Evolutionary conservation across 2,113 vertebrate species (phyloP).

Genomic region (Vimba vimba): DNA sequence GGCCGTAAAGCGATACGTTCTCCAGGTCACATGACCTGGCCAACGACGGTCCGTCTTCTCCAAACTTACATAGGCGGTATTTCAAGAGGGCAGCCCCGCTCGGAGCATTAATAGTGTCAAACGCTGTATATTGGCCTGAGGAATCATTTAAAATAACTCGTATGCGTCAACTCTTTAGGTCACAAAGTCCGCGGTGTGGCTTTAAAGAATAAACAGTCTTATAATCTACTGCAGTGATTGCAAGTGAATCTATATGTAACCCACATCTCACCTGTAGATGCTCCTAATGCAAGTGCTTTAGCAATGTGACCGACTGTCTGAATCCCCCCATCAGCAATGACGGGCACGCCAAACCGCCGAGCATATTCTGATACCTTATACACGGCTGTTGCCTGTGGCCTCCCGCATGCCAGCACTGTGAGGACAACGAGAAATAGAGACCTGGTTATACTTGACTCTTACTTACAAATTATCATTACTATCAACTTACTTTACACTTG

Average conservation of each 20-base stretch:
- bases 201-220: not conserved
- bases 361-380: constrained; percentile 98
- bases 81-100: no score
- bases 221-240: not conserved
- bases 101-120: no score
- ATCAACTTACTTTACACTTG: not conserved
- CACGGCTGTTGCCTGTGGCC: constrained; percentile 95
- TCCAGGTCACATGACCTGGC: no score
- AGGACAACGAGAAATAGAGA: not conserved
- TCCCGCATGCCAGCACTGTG: constrained; percentile 92
- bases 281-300: constrained; percentile 93
- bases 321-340: constrained; percentile 95
- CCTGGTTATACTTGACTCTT: not conserved
- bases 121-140: no score
- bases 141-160: no score
- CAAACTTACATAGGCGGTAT: no score
- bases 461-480: not conserved
- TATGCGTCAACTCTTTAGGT: no score
- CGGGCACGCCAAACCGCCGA: constrained; percentile 89
- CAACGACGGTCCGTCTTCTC: no score
- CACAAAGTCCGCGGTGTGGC: no score
- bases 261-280: constrained; percentile 88
- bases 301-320: constrained; percentile 93
- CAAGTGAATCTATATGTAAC: not conserved
- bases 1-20: no score